Conservation (phyloP, 2,888 invertebrate genomes). For the Himalopsyche japonica region DNA sequence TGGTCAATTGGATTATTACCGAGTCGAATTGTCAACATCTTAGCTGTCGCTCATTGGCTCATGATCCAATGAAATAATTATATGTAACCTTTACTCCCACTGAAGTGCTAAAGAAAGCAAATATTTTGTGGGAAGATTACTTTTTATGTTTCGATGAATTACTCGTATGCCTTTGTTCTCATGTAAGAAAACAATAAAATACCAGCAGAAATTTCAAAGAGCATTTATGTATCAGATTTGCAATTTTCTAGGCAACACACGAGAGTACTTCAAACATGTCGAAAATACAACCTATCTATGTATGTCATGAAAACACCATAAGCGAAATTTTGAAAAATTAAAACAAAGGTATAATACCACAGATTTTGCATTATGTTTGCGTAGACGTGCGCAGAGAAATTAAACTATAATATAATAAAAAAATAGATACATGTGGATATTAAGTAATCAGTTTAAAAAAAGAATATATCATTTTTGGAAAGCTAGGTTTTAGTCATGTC, state of each 20-base stretch:
- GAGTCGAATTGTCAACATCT: no score
- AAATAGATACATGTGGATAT: no score
- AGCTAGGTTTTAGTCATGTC: no score
- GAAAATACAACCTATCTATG: not conserved
- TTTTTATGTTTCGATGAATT: not conserved
- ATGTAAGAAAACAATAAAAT: not conserved
- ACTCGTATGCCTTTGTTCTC: not conserved
- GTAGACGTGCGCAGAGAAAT: no score
- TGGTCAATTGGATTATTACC: no score
- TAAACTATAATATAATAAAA: no score
- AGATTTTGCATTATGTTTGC: no score
- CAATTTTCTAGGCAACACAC: not conserved
- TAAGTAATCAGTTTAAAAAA: no score
- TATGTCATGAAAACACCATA: not conserved
- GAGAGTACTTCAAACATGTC: not conserved
- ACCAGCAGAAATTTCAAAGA: not conserved
- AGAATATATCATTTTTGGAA: no score
- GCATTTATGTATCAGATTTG: not conserved
- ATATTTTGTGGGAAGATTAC: not conserved
- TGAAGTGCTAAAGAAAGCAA: not conserved
- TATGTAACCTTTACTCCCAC: no score
- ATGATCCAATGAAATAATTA: no score
- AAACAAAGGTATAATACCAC: not conserved
- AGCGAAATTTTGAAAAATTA: constrained; percentile 17
- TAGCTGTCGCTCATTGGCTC: no score